Base-by-base conservation (phyloP, 2,113 vertebrate genomes). In the Poeciliopsis prolifica region DNA sequence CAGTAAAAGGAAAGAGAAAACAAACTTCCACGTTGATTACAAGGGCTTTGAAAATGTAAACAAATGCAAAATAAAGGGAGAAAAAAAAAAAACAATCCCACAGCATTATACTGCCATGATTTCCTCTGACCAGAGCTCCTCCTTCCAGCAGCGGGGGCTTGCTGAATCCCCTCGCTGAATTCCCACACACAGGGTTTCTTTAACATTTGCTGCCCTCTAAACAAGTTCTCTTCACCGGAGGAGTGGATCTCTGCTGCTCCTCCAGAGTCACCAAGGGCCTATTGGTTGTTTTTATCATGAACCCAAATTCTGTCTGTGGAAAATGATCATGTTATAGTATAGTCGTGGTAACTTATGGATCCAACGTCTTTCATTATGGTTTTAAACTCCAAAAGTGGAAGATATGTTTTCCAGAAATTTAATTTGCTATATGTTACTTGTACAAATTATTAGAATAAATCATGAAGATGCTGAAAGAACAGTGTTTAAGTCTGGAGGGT, bases 401-500 rank as follows among this genome's bases (percentile, higher is more conserved):
- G 28, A 8, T 42, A 44, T 28, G 29, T 42, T 17, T 28, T 44
- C 17, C 40, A 15, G 24, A 67, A 37, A 17, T 29, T 13, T 26
- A 1, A 44, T 44, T 44, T 9, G 28, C 28, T 29, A 28, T 37
- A 22, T 24, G n/a, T n/a, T 58, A n/a, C 22, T 58, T 58, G 51
- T 11, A 3, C 51, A n/a, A 3, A 58, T 58, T 17, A n/a, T 58
- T n/a, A 24, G 17, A 58, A 58, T 7, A n/a, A 58, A n/a, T 9
- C n/a, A 58, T 22, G 51, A 10, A 19, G 51, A 11, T n/a, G 8
- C 24, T 10, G 48, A 58, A 17, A n/a, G 64, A 77, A 44, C 61
- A 19, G 1, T 65, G 66, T 65, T 19, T 30, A 37, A 60, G 54
- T 75, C 65, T 74, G 54, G 28, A 4, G 72, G 79, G 60, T 78